These are phyloP conservation scores for Galbula dea DNA, from an alignment of 2,113 vertebrate species.

Conservation along the genomic window DNA sequence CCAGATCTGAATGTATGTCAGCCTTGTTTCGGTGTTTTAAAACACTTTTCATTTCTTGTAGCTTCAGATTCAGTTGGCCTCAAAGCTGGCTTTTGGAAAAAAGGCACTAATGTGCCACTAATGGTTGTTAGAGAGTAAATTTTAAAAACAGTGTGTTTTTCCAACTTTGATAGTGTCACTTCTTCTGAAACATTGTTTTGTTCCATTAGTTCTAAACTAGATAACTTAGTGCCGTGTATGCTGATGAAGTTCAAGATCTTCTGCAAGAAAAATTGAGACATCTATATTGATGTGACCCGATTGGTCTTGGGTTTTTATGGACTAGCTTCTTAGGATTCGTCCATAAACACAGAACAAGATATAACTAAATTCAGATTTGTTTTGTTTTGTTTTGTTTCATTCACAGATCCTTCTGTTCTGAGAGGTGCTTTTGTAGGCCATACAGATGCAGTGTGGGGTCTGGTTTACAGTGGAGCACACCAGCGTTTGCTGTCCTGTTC, in stretches of 20 bases:
- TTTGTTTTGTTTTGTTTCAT: background rate
- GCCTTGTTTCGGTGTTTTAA: background rate
- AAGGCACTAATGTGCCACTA: background rate
- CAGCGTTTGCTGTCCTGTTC: conserved; percentile 94
- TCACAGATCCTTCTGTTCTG: conserved; percentile 87
- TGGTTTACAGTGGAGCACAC: conserved; percentile 90
- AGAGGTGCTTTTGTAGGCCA: conserved; percentile 89
- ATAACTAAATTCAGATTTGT: background rate
- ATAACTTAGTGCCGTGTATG: background rate
- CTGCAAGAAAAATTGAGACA: background rate
- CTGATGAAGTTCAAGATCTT: background rate
- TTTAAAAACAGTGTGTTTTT: background rate
- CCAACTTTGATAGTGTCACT: background rate
- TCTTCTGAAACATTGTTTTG: background rate
- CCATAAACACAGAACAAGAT: background rate
- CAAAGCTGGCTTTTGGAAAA: background rate
- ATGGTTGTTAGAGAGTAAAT: background rate
- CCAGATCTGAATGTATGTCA: background rate
- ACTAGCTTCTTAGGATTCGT: background rate
- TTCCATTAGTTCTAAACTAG: background rate
- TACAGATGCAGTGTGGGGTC: conserved; percentile 90
- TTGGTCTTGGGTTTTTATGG: background rate
- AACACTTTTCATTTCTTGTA: background rate
- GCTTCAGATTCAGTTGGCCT: background rate
- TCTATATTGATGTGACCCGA: background rate